A percentile compares a stretch with the other conserved stretches of the same genome.
phyloP scores from a whole-genome alignment of 2,113 vertebrate species.

The Sinocyclocheilus grahami region DNA sequence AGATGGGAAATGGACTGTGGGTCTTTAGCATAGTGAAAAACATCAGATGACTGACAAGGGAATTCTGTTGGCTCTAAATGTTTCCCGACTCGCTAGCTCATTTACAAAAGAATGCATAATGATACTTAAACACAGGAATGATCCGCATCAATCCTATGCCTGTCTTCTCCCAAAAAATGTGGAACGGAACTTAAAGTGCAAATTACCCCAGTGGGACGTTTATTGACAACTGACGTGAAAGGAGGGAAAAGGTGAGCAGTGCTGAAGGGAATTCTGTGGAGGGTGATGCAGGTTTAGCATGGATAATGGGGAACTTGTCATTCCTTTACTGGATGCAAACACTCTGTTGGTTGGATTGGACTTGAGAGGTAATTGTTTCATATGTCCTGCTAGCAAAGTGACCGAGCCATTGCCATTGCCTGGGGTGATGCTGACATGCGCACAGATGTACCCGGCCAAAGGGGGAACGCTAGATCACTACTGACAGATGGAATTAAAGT shows the following conservation, averaged over 20 bases:
- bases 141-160: conserved; percentile 16
- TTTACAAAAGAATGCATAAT: conserved; percentile 48
- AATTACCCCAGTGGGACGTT: conserved; percentile 10
- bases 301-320: background rate
- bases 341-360: background rate
- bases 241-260: background rate
- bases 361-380: conserved; percentile 7
- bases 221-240: conserved; percentile 17
- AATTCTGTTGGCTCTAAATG: conserved; percentile 44
- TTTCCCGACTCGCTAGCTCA: conserved; percentile 13
- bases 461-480: background rate
- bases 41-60: conserved; percentile 51
- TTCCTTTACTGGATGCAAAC: background rate
- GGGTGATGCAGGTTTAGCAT: background rate
- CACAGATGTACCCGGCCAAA: conserved; percentile 6
- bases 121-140: conserved; percentile 16
- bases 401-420: conserved; percentile 7
- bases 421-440: conserved; percentile 2
- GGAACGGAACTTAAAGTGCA: conserved; percentile 15
- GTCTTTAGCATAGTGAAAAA: conserved; percentile 47
- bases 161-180: background rate
- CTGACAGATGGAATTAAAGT: conserved; percentile 6
- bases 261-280: background rate
- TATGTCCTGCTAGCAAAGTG: conserved; percentile 33
- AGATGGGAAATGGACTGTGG: conserved; percentile 40